A percentile compares a stretch with the other conserved stretches of the same genome.
Evolutionary conservation across 1,140 invertebrate genomes (phyloP).

Genomic region (Phortica variegata): DNA sequence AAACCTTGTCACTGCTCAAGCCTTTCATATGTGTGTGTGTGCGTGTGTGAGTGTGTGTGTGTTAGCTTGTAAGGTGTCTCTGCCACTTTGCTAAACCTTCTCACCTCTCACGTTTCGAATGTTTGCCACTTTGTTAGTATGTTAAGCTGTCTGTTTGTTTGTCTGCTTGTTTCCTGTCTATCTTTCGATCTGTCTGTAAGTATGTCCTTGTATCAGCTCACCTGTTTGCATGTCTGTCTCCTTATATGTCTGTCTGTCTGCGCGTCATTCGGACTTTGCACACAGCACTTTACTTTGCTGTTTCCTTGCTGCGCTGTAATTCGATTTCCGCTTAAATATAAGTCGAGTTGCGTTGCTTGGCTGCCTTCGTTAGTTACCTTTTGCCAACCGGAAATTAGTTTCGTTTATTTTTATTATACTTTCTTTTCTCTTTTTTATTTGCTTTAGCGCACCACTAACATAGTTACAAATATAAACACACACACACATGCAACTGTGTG

Average conservation of each 20-base stretch:
- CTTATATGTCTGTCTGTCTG: too few species aligned
- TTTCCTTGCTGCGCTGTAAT: constrained; percentile 32
- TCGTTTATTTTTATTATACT: constrained; percentile 28
- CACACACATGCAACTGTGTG: constrained; percentile 1
- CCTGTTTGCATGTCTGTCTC: too few species aligned
- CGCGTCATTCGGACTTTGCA: not conserved
- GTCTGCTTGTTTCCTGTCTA: too few species aligned
- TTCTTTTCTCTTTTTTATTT: constrained; percentile 8
- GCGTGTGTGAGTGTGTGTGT: not conserved
- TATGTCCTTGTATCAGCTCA: constrained; percentile 31
- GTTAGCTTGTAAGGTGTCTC: constrained; percentile 42
- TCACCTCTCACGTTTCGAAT: not conserved
- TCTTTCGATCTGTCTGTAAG: too few species aligned
- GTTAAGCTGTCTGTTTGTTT: not conserved
- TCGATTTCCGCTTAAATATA: constrained; percentile 44
- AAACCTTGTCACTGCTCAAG: not conserved
- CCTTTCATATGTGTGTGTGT: not conserved
- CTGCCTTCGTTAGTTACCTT: constrained; percentile 25
- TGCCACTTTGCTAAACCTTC: constrained; percentile 12
- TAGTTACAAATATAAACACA: too few species aligned
- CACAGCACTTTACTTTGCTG: constrained; percentile 14
- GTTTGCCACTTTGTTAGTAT: not conserved
- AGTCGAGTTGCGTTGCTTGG: too few species aligned
- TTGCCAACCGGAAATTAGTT: constrained; percentile 48
- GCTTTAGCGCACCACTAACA: constrained; percentile 8